These are phyloP conservation scores for Uromys caudimaculatus DNA, from an alignment of 2,797 vertebrate species.

Conservation along the genomic window DNA sequence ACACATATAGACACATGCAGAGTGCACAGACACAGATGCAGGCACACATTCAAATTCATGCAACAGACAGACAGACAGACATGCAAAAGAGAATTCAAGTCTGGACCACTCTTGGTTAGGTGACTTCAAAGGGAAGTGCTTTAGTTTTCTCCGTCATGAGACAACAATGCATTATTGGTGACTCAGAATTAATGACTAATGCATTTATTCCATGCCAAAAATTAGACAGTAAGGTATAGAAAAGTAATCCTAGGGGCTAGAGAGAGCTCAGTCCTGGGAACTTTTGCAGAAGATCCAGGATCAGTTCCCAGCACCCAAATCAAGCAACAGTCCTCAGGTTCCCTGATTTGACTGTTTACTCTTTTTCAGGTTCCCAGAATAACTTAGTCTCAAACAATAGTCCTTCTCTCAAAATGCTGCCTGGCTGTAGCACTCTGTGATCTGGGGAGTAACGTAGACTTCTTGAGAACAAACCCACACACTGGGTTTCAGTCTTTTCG, in stretches of 20 bases:
- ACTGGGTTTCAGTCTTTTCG: background rate
- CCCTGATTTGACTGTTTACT: background rate
- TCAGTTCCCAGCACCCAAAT: background rate
- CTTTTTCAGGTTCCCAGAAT: background rate
- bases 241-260: background rate
- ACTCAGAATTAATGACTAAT: too few species aligned
- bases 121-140: background rate
- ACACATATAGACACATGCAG: background rate
- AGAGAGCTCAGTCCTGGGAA: background rate
- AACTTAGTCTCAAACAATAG: background rate
- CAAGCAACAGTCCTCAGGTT: background rate
- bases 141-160: background rate
- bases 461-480: background rate
- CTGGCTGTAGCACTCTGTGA: background rate
- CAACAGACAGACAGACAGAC: background rate
- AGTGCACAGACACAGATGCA: background rate
- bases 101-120: background rate
- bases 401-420: background rate
- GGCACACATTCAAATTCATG: background rate
- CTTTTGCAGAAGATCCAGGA: background rate
- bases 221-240: background rate
- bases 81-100: background rate
- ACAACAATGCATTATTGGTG: background rate
- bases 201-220: background rate
- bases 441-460: background rate